Percentiles rank a stretch among this genome's conserved stretches.
These are phyloP conservation scores for Apamea sordens DNA, from an alignment of 2,888 invertebrate genomes.

Conservation along the genomic window DNA sequence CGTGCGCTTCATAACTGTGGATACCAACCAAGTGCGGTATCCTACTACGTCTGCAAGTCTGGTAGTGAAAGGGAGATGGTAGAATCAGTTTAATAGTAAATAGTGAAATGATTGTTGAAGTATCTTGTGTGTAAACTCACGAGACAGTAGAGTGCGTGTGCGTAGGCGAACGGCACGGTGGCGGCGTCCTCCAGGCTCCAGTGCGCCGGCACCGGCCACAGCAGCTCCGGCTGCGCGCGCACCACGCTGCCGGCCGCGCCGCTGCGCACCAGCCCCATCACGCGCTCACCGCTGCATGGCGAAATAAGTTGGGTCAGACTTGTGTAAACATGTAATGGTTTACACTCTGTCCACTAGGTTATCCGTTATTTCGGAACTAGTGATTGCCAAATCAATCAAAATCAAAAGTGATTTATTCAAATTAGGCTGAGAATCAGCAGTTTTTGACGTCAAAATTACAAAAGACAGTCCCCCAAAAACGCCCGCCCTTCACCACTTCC, in stretches of 20 bases:
- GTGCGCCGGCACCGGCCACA: constrained; percentile 92
- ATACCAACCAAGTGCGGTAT: neutral
- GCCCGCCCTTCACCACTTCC: no score
- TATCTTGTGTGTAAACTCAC: constrained; percentile 46
- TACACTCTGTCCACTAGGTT: no score
- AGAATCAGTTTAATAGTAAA: neutral
- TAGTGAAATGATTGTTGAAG: neutral
- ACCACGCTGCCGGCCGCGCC: constrained; percentile 90
- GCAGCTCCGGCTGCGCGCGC: constrained; percentile 84
- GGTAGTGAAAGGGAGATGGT: neutral
- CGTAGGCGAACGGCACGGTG: constrained; percentile 94
- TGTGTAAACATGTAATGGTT: neutral
- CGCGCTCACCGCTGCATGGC: constrained; percentile 84
- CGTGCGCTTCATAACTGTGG: neutral
- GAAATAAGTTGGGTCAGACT: neutral
- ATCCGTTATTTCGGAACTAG: no score
- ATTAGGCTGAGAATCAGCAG: no score
- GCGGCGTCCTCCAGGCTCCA: constrained; percentile 94
- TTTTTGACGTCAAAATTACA: no score
- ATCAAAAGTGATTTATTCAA: no score
- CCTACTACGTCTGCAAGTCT: neutral
- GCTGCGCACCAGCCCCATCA: constrained; percentile 91
- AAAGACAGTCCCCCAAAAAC: no score
- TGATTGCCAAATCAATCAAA: no score
- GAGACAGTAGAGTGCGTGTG: constrained; percentile 85